phyloP scores from a whole-genome alignment of 2,113 vertebrate species.

The Enhydra lutris region DNA sequence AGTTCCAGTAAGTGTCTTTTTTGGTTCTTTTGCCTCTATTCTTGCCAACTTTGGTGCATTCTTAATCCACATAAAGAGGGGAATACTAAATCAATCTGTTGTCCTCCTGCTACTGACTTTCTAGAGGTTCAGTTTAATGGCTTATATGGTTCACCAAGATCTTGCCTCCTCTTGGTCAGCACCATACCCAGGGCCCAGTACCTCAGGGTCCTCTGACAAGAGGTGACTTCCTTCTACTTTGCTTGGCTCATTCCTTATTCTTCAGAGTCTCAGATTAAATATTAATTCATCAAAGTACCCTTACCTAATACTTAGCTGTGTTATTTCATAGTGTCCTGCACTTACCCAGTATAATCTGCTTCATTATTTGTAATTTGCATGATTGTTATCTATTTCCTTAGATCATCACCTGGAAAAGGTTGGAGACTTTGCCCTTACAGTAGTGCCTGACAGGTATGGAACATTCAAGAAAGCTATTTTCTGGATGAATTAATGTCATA shows the following conservation, averaged over 20 bases:
- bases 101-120: not conserved
- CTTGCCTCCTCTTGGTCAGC: not conserved
- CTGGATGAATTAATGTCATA: constrained; percentile 17
- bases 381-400: not conserved
- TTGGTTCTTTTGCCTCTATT: not conserved
- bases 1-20: not conserved
- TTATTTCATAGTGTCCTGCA: not conserved
- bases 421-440: not conserved
- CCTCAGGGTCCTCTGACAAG: not conserved
- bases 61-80: not conserved
- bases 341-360: not conserved
- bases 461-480: not conserved
- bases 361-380: not conserved
- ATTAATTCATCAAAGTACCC: not conserved
- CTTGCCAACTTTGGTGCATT: not conserved
- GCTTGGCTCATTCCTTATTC: not conserved
- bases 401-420: not conserved
- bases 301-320: not conserved
- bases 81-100: not conserved
- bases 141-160: not conserved
- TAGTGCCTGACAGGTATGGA: too few relatives aligned
- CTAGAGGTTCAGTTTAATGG: not conserved
- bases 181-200: not conserved
- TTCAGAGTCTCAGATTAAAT: not conserved
- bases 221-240: not conserved